Evolutionary conservation across 2,888 invertebrate genomes (phyloP).

Genomic region (Psococerastis gibbosa): DNA sequence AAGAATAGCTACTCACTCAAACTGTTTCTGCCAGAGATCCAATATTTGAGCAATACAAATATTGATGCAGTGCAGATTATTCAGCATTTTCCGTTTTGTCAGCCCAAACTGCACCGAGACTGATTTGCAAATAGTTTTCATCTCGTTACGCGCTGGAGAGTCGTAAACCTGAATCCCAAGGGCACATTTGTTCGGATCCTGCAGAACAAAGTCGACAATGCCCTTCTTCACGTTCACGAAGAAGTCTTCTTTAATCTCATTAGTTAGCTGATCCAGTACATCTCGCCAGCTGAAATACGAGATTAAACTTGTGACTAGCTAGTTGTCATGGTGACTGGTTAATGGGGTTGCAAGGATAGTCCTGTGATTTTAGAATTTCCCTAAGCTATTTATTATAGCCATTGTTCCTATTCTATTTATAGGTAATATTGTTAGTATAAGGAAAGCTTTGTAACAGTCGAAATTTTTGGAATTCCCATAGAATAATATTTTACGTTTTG

Average conservation of each 20-base stretch:
- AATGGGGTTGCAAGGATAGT: too few species aligned
- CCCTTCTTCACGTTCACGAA: slow-evolving; percentile 77
- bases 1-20: slow-evolving; percentile 33
- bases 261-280: slow-evolving; percentile 38
- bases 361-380: too few species aligned
- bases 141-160: slow-evolving; percentile 35
- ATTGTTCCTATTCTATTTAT: too few species aligned
- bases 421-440: too few species aligned
- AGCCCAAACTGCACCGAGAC: slow-evolving; percentile 36
- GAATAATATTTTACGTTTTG: too few species aligned
- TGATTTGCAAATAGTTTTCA: slow-evolving; percentile 40
- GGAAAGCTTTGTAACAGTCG: too few species aligned
- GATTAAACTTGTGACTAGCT: too few species aligned
- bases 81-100: slow-evolving; percentile 19
- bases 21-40: slow-evolving; percentile 63
- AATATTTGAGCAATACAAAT: slow-evolving; percentile 62
- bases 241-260: slow-evolving; percentile 72
- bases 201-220: slow-evolving; percentile 77
- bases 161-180: slow-evolving; percentile 25
- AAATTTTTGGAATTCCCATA: too few species aligned
- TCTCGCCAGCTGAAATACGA: slow-evolving; percentile 32
- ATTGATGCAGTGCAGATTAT: slow-evolving; percentile 54
- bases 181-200: slow-evolving; percentile 39
- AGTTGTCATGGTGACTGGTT: too few species aligned
- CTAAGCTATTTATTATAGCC: too few species aligned